phyloP scores from a whole-genome alignment of 2,797 vertebrate species.

The Eupleurogrammus muticus region DNA sequence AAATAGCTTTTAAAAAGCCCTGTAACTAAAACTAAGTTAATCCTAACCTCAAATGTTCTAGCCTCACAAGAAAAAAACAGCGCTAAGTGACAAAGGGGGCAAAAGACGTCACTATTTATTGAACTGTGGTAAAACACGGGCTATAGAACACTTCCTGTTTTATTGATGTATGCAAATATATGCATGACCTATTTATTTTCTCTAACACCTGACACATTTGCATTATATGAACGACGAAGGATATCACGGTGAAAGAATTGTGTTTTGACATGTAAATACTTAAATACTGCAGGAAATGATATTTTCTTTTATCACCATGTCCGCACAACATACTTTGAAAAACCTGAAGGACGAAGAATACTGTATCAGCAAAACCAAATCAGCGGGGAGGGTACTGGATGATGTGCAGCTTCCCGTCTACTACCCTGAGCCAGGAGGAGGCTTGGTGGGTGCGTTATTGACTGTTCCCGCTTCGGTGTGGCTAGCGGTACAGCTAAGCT shows the following conservation, averaged over 20 bases:
- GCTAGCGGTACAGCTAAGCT: conserved; percentile 29
- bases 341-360: conserved; percentile 2
- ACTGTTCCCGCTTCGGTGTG: conserved; percentile 38
- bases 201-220: not conserved
- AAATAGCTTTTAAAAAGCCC: conserved; percentile 73
- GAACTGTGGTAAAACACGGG: conserved; percentile 2
- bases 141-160: not conserved
- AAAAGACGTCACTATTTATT: conserved; percentile 33
- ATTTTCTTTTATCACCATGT: conserved; percentile 4
- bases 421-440: conserved; percentile 19
- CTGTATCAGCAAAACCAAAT: conserved; percentile 9
- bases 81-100: not conserved
- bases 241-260: not conserved
- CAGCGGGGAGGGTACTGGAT: not conserved
- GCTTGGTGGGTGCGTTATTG: conserved; percentile 37
- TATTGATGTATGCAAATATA: conserved; percentile 32
- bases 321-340: conserved; percentile 3
- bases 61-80: not conserved
- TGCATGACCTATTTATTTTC: conserved; percentile 7
- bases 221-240: not conserved
- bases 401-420: conserved; percentile 1
- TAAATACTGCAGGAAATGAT: not conserved
- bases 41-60: conserved; percentile 1
- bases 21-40: conserved; percentile 61
- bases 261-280: conserved; percentile 3